A percentile compares a stretch with the other conserved stretches of the same genome.
phyloP scores from a whole-genome alignment of 2,113 vertebrate species.

The Antigone vipio region DNA sequence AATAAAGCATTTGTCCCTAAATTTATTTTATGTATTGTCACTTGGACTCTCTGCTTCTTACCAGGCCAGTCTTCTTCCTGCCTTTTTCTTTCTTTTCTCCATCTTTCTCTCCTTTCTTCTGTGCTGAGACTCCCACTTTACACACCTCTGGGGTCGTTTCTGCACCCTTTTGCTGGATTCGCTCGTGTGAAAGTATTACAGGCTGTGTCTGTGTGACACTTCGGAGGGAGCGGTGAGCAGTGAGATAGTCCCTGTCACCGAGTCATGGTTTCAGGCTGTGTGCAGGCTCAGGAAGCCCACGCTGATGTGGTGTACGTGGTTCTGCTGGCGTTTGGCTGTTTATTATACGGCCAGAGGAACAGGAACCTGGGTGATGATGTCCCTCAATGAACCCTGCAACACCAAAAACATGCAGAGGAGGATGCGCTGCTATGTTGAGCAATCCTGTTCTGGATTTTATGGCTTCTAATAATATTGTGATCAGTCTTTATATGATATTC shows the following conservation, averaged over 20 bases:
- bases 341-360: not conserved
- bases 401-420: not conserved
- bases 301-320: rapidly evolving
- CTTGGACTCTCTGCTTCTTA: not conserved
- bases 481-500: not conserved
- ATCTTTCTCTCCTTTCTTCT: not conserved
- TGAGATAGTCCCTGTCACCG: not conserved
- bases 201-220: not conserved
- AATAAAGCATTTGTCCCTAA: not conserved
- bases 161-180: not conserved
- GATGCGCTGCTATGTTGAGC: not conserved
- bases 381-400: not conserved
- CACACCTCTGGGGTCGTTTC: not conserved
- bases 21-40: not conserved
- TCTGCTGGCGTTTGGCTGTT: not conserved
- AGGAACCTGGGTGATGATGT: not conserved
- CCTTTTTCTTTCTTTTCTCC: not conserved
- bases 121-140: not conserved
- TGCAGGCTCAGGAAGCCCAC: not conserved
- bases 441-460: not conserved
- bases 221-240: not conserved
- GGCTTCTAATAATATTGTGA: not conserved
- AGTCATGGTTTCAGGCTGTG: not conserved
- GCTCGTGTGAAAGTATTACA: not conserved
- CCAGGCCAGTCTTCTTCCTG: not conserved